Percentiles rank a stretch among this genome's conserved stretches.
Conservation (phyloP, 2,888 invertebrate genomes). For the Zelleria hepariella region DNA sequence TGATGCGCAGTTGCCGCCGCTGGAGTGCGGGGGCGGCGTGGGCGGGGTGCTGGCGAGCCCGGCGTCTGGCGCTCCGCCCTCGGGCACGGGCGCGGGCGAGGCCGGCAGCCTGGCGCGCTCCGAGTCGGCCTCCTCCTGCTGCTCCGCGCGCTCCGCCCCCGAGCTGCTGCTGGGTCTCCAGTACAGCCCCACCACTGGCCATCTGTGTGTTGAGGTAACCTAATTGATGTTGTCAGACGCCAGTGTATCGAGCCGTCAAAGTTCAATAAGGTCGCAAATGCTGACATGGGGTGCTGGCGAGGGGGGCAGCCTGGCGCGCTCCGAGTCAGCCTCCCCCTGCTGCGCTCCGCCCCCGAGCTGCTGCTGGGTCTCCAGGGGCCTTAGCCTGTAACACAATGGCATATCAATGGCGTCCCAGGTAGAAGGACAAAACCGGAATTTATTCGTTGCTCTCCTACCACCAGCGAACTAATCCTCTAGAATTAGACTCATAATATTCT, state of each 20-base stretch:
- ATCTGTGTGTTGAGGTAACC: slow-evolving; percentile 91
- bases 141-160: slow-evolving; percentile 91
- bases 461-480: too few species aligned
- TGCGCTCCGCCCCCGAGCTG: slow-evolving; percentile 94
- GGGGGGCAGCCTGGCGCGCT: slow-evolving; percentile 84
- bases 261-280: too few species aligned
- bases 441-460: too few species aligned
- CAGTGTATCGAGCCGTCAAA: too few species aligned
- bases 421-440: too few species aligned
- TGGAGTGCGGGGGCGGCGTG: slow-evolving; percentile 43
- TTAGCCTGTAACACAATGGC: too few species aligned
- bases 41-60: slow-evolving; percentile 48
- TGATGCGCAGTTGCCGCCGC: slow-evolving; percentile 43
- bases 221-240: too few species aligned
- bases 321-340: slow-evolving; percentile 94
- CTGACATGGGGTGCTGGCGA: slow-evolving; percentile 41
- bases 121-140: slow-evolving; percentile 94
- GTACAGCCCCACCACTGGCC: slow-evolving; percentile 94
- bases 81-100: slow-evolving; percentile 39
- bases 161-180: slow-evolving; percentile 92
- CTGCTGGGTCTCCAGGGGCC: slow-evolving; percentile 91
- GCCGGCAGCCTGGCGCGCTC: slow-evolving; percentile 86
- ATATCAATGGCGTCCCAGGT: too few species aligned
- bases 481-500: too few species aligned
- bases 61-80: slow-evolving; percentile 41